phyloP scores from a whole-genome alignment of 2,888 invertebrate genomes.

The Tenthredo livida region DNA sequence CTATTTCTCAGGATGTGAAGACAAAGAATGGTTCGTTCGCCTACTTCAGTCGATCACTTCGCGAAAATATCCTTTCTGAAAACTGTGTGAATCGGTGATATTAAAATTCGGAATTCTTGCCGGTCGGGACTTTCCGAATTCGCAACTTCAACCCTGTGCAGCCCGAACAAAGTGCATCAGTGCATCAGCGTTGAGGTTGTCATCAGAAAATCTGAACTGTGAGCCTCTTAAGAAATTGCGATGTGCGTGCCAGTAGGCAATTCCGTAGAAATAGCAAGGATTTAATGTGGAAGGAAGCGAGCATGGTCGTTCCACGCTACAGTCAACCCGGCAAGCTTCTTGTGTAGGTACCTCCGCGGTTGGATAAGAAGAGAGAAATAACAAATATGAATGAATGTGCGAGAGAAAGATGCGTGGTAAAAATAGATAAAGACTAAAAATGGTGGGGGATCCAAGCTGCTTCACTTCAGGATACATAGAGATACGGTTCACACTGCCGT shows the following conservation, averaged over 20 bases:
- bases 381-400: background rate
- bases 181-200: background rate
- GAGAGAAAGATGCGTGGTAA: background rate
- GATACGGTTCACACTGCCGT: slow-evolving; percentile 72
- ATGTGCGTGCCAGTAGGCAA: slow-evolving; percentile 72
- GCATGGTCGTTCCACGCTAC: slow-evolving; percentile 64
- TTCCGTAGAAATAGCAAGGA: slow-evolving; percentile 69
- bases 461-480: slow-evolving; percentile 61
- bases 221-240: slow-evolving; percentile 26
- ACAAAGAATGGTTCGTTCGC: too few species aligned
- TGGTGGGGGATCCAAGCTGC: slow-evolving; percentile 4
- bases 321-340: slow-evolving; percentile 34
- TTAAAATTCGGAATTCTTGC: too few species aligned
- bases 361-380: slow-evolving; percentile 3
- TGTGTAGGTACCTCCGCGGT: background rate
- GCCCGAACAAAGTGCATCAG: background rate
- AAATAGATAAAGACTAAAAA: slow-evolving; percentile 11
- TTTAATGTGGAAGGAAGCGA: slow-evolving; percentile 73
- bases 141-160: too few species aligned
- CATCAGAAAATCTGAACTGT: background rate
- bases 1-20: too few species aligned
- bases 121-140: too few species aligned
- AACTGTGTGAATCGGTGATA: too few species aligned
- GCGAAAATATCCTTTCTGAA: too few species aligned
- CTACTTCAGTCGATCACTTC: too few species aligned